A percentile compares a stretch with the other conserved stretches of the same genome.
These are phyloP conservation scores for Caenorhabditis sp. DNA, from an alignment of 2,888 invertebrate species.

Conservation along the genomic window DNA sequence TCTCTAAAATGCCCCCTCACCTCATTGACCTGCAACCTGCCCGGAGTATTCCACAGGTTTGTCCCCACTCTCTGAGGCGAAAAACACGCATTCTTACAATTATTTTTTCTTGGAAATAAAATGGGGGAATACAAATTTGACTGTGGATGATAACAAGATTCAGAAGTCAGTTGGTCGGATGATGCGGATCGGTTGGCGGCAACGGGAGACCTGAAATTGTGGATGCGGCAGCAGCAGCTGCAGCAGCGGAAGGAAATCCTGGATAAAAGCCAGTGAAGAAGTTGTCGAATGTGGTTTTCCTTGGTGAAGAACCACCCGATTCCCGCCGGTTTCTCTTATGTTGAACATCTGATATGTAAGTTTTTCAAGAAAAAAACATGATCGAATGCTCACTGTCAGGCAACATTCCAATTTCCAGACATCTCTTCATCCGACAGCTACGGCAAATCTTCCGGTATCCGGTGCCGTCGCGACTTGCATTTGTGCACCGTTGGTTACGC, in stretches of 20 bases:
- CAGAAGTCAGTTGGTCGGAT: background rate
- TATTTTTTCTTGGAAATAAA: no score
- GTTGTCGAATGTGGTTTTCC: constrained; percentile 20
- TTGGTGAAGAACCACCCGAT: constrained; percentile 8
- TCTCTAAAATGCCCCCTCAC: no score
- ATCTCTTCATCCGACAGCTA: constrained; percentile 74
- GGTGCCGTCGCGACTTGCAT: constrained; percentile 70
- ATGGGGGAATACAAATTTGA: background rate
- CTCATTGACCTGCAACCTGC: no score
- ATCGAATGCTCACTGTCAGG: constrained; percentile 71
- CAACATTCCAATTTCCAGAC: constrained; percentile 77
- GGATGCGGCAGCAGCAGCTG: background rate
- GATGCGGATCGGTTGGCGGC: constrained; percentile 16
- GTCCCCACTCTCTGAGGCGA: no score
- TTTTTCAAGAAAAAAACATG: background rate
- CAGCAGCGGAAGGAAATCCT: background rate
- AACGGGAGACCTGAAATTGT: no score
- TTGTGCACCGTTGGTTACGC: constrained; percentile 71
- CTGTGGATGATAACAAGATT: background rate
- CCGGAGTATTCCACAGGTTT: no score
- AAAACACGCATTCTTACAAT: no score
- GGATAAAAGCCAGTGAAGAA: constrained; percentile 39
- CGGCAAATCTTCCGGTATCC: constrained; percentile 78
- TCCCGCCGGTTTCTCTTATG: constrained; percentile 71
- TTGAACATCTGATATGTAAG: constrained; percentile 66